Percentiles rank a stretch among this genome's conserved stretches.
These are phyloP conservation scores for Australoheros facetus DNA, from an alignment of 2,797 vertebrate genomes.

Conservation along the genomic window DNA sequence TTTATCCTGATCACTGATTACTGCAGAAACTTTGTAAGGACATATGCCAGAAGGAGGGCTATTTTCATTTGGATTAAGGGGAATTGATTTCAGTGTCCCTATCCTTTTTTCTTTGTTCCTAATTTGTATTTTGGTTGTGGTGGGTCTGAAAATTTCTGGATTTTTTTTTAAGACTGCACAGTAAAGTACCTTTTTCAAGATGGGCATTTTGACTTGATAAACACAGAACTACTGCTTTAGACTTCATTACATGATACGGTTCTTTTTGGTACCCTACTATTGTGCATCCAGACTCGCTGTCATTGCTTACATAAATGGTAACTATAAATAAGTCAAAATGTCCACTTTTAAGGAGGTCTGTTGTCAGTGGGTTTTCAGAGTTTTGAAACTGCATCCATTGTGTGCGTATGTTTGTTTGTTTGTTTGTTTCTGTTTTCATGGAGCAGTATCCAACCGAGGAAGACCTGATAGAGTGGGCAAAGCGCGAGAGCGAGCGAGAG, in stretches of 20 bases:
- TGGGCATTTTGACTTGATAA: not conserved
- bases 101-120: not conserved
- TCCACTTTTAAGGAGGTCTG: not conserved
- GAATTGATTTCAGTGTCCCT: not conserved
- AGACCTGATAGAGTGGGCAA: slow-evolving; percentile 99
- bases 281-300: not conserved
- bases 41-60: not conserved
- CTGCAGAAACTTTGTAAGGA: not conserved
- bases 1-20: not conserved
- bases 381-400: slow-evolving; percentile 26
- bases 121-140: not conserved
- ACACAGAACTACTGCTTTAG: not conserved
- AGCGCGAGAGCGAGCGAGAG: slow-evolving; percentile 97
- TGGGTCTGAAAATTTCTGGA: not conserved
- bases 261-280: not conserved
- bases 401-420: slow-evolving; percentile 49
- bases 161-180: not conserved
- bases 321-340: not conserved
- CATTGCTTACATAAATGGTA: not conserved
- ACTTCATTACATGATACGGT: rapidly evolving
- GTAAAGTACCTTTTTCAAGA: not conserved
- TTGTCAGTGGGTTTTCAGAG: not conserved
- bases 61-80: not conserved
- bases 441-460: slow-evolving; percentile 96
- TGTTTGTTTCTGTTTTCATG: slow-evolving; percentile 58